A percentile compares a stretch with the other conserved stretches of the same genome.
phyloP scores from a whole-genome alignment of 2,797 vertebrate species.

The Ataeniobius toweri region DNA sequence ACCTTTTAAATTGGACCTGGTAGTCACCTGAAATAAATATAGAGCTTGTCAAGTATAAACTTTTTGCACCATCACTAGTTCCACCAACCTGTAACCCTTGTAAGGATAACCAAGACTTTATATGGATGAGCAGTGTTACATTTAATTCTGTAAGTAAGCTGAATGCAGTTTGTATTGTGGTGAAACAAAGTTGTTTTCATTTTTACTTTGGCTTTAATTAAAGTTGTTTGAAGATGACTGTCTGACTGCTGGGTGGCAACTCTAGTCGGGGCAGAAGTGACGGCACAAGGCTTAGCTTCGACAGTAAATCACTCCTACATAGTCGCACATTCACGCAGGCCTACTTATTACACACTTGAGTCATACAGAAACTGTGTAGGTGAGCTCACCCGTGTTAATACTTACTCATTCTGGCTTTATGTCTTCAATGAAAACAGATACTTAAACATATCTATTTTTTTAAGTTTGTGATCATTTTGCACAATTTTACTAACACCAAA shows the following conservation, averaged over 20 bases:
- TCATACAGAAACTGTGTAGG: slow-evolving; percentile 55
- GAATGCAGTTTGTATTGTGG: background rate
- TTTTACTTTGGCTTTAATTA: slow-evolving; percentile 1
- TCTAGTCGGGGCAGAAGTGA: slow-evolving; percentile 6
- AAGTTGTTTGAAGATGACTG: background rate
- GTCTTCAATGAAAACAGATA: slow-evolving; percentile 1
- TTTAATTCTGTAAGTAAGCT: background rate
- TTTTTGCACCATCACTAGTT: too few relatives aligned
- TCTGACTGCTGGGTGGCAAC: slow-evolving; percentile 24
- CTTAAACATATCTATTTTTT: background rate
- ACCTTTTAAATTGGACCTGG: too few relatives aligned
- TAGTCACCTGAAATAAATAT: too few relatives aligned
- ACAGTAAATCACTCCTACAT: slow-evolving; percentile 50
- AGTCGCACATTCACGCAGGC: slow-evolving; percentile 22
- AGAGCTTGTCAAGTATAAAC: too few relatives aligned
- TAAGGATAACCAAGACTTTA: too few relatives aligned
- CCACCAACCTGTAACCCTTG: too few relatives aligned
- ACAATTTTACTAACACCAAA: background rate
- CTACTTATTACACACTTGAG: slow-evolving; percentile 62
- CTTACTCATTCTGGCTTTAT: slow-evolving; percentile 6
- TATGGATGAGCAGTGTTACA: background rate
- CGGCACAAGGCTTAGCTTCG: slow-evolving; percentile 24
- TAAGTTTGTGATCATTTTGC: background rate
- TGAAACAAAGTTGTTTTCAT: slow-evolving; percentile 1
- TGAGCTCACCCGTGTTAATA: slow-evolving; percentile 50